Conservation (phyloP, 2,888 invertebrate genomes). For the Meta bourneti region DNA sequence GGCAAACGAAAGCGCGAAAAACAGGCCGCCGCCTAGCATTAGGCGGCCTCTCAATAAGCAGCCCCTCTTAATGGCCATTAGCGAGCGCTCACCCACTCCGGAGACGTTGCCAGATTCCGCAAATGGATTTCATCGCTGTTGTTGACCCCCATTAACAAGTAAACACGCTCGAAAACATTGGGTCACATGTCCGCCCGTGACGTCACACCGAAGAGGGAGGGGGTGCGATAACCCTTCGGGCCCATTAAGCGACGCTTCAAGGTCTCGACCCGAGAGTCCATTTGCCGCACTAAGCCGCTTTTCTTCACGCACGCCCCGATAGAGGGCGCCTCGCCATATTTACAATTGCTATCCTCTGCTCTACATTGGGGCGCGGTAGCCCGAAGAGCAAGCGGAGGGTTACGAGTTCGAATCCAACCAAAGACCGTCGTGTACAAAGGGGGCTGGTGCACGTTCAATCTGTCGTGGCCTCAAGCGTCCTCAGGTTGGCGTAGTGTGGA, state of each 20-base stretch:
- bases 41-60: neutral
- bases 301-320: too few relatives aligned
- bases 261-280: conserved; percentile 1
- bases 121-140: conserved; percentile 35
- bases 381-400: too few relatives aligned
- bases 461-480: too few relatives aligned
- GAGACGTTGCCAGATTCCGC: conserved; percentile 10
- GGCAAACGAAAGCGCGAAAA: neutral
- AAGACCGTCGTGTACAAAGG: too few relatives aligned
- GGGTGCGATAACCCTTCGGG: conserved; percentile 51
- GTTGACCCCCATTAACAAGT: conserved; percentile 50
- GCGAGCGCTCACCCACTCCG: conserved; percentile 42
- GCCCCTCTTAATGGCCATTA: conserved; percentile 32
- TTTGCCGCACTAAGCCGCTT: too few relatives aligned
- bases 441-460: too few relatives aligned
- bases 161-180: conserved; percentile 29
- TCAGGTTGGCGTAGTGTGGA: too few relatives aligned
- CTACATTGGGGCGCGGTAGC: too few relatives aligned
- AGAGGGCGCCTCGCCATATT: too few relatives aligned
- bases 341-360: too few relatives aligned
- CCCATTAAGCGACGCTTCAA: conserved; percentile 55
- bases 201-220: neutral
- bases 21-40: neutral
- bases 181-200: conserved; percentile 16
- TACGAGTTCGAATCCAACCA: too few relatives aligned